These are phyloP conservation scores for Drosophila parabipectinata DNA, from an alignment of 1,140 invertebrate genomes.

Conservation along the genomic window DNA sequence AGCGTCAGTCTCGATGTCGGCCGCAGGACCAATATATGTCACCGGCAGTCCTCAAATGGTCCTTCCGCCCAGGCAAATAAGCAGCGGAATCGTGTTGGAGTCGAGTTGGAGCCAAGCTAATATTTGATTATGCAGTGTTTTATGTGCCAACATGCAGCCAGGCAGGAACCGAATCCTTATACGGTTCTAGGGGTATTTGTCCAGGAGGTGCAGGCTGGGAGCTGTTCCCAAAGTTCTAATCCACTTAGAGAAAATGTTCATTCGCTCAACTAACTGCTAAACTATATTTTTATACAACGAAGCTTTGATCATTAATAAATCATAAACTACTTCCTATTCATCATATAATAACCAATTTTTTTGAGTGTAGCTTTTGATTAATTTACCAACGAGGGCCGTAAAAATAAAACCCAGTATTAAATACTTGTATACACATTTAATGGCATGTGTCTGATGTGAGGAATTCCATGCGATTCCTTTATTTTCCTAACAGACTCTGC, in stretches of 20 bases:
- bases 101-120: constrained; percentile 44
- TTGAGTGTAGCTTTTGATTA: neutral
- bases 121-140: constrained; percentile 80
- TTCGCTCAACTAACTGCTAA: too few relatives aligned
- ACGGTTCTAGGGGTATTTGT: constrained; percentile 37
- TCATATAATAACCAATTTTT: neutral
- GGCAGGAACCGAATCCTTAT: constrained; percentile 11
- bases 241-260: neutral
- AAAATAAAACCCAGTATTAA: neutral
- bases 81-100: constrained; percentile 23
- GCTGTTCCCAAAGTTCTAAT: neutral
- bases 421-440: neutral
- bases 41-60: constrained; percentile 29
- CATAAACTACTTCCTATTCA: too few relatives aligned
- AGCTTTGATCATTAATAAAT: too few relatives aligned
- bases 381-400: neutral
- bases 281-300: too few relatives aligned
- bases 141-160: constrained; percentile 59
- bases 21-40: constrained; percentile 71
- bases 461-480: neutral
- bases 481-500: neutral
- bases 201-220: constrained; percentile 12
- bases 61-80: constrained; percentile 57
- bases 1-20: constrained; percentile 56
- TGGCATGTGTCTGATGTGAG: neutral